Conservation (phyloP, 37 sponge, comb jelly and placozoan genomes). For the Cladorhizidae sp. region DNA sequence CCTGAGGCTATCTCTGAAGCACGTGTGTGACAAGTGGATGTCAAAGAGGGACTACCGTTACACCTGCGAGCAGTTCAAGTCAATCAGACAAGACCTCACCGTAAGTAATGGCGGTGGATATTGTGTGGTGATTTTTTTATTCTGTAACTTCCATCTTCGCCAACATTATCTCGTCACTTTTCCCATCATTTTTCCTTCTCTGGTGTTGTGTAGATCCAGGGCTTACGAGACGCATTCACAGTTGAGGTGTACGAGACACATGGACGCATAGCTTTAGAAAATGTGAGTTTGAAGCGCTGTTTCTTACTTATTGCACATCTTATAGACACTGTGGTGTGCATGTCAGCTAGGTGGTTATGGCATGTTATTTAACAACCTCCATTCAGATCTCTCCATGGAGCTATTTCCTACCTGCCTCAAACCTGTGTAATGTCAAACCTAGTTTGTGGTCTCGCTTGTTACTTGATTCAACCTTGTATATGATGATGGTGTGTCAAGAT, state of each 20-base stretch:
- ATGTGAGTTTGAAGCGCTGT: constrained; percentile 40
- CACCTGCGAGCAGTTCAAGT: constrained; percentile 96
- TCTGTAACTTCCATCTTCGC: not conserved
- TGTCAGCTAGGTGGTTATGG: not conserved
- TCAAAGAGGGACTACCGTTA: constrained; percentile 74
- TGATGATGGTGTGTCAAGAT: too few species aligned
- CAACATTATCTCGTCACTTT: not conserved
- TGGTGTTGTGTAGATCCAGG: constrained; percentile 66
- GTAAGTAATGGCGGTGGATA: constrained; percentile 42
- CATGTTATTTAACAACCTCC: not conserved
- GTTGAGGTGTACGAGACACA: constrained; percentile 97
- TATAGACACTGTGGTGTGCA: too few species aligned
- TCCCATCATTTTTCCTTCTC: not conserved
- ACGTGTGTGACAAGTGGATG: constrained; percentile 72
- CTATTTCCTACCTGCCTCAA: too few species aligned
- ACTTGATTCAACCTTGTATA: too few species aligned
- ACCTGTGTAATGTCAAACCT: too few species aligned
- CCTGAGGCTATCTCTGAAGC: constrained; percentile 67
- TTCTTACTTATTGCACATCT: too few species aligned
- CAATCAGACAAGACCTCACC: constrained; percentile 95
- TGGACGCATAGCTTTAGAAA: constrained; percentile 92
- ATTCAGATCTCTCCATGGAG: too few species aligned
- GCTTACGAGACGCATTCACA: constrained; percentile 89
- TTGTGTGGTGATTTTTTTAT: not conserved
- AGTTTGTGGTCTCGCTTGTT: not conserved